phyloP scores from a whole-genome alignment of 2,888 invertebrate species.

The Polia nebulosa region DNA sequence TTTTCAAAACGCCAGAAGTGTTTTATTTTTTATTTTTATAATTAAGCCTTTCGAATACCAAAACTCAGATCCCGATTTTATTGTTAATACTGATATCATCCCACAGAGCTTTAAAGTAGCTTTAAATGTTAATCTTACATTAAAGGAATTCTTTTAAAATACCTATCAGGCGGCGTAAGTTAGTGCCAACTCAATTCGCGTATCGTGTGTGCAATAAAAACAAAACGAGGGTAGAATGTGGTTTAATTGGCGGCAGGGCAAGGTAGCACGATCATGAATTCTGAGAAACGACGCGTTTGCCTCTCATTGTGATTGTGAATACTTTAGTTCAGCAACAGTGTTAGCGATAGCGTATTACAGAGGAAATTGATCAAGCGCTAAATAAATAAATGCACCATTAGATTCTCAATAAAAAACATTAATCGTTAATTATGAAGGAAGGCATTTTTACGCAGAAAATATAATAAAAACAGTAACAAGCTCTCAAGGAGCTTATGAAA shows the following conservation, averaged over 20 bases:
- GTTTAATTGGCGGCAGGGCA: slow-evolving; percentile 82
- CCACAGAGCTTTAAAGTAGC: slow-evolving; percentile 32
- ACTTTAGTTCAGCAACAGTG: slow-evolving; percentile 52
- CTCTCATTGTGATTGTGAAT: slow-evolving; percentile 64
- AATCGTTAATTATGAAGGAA: background rate
- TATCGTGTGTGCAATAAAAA: slow-evolving; percentile 77
- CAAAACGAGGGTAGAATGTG: slow-evolving; percentile 71
- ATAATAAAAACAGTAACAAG: slow-evolving; percentile 1
- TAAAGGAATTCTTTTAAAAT: slow-evolving; percentile 61
- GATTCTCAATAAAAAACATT: background rate
- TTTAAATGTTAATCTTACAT: slow-evolving; percentile 56
- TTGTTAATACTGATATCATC: slow-evolving; percentile 49
- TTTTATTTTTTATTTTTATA: slow-evolving; percentile 37
- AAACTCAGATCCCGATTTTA: slow-evolving; percentile 24
- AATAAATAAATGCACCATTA: slow-evolving; percentile 31
- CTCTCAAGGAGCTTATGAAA: slow-evolving; percentile 4
- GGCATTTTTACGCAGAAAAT: background rate
- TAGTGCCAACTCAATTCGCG: slow-evolving; percentile 70
- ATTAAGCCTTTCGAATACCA: slow-evolving; percentile 38
- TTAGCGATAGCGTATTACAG: slow-evolving; percentile 39
- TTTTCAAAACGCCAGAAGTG: slow-evolving; percentile 17
- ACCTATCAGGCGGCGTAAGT: slow-evolving; percentile 63
- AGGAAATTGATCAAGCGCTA: slow-evolving; percentile 30
- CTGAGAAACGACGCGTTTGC: slow-evolving; percentile 70
- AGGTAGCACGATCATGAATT: slow-evolving; percentile 73